Conservation (phyloP, 2,888 invertebrate species). For the Harmothoe impar region DNA sequence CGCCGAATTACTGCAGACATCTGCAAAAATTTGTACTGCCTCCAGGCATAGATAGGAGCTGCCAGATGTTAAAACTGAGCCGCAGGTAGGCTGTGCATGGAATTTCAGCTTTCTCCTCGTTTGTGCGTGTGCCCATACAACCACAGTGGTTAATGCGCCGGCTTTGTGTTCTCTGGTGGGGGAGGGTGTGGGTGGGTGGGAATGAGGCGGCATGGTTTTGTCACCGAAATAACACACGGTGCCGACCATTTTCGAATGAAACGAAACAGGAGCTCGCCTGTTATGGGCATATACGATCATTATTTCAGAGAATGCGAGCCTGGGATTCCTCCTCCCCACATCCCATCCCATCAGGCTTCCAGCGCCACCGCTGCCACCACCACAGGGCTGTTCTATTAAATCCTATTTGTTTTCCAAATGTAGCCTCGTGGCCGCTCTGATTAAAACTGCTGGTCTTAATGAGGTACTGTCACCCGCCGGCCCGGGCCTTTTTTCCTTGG, state of each 20-base stretch:
- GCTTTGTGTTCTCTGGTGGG: not conserved
- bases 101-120: not conserved
- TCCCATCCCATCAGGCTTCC: not conserved
- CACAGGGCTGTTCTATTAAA: slow-evolving; percentile 11
- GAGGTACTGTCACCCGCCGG: slow-evolving; percentile 42
- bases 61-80: slow-evolving; percentile 9
- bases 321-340: not conserved
- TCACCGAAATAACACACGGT: not conserved
- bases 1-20: slow-evolving; percentile 29
- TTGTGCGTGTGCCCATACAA: not conserved
- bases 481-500: not conserved
- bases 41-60: not conserved
- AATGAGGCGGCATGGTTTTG: not conserved
- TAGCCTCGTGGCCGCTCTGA: not conserved
- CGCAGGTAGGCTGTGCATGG: not conserved
- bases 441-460: slow-evolving; percentile 39
- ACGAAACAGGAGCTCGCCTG: not conserved
- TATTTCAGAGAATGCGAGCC: not conserved
- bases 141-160: not conserved
- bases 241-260: slow-evolving; percentile 11
- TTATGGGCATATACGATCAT: slow-evolving; percentile 6
- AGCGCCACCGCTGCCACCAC: not conserved
- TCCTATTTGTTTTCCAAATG: slow-evolving; percentile 24
- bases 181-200: not conserved
- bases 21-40: slow-evolving; percentile 40